phyloP scores from a whole-genome alignment of 2,888 invertebrate genomes.

The Mellilla xanthometata region DNA sequence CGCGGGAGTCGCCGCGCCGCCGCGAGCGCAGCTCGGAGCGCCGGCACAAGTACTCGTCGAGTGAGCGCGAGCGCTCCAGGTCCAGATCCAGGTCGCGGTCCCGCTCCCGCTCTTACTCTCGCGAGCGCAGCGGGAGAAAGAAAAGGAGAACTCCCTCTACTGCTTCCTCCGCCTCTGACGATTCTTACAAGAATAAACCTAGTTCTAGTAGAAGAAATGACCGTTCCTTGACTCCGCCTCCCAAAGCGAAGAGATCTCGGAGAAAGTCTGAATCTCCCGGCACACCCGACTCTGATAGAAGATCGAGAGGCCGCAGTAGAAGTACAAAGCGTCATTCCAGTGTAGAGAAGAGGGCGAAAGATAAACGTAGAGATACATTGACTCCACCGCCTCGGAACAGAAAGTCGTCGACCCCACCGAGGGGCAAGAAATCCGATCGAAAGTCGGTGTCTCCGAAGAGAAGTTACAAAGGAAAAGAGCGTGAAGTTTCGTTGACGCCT shows the following conservation, averaged over 20 bases:
- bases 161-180: constrained; percentile 55
- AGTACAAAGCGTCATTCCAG: constrained; percentile 44
- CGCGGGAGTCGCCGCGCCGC: constrained; percentile 28
- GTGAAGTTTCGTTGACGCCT: constrained; percentile 45
- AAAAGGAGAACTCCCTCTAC: constrained; percentile 46
- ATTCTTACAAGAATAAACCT: constrained; percentile 49
- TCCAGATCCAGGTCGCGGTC: constrained; percentile 45
- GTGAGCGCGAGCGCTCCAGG: constrained; percentile 56
- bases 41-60: constrained; percentile 61
- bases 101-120: constrained; percentile 57
- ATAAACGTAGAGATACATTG: constrained; percentile 40
- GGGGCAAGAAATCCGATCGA: constrained; percentile 45
- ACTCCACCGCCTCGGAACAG: constrained; percentile 46
- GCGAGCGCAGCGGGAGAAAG: constrained; percentile 40
- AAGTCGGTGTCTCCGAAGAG: constrained; percentile 53
- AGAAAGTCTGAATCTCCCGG: constrained; percentile 42
- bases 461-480: constrained; percentile 43
- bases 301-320: constrained; percentile 29
- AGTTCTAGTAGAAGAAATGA: constrained; percentile 37
- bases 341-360: constrained; percentile 43
- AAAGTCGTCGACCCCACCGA: constrained; percentile 44
- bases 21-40: constrained; percentile 50
- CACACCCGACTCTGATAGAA: constrained; percentile 26
- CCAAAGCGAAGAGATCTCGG: constrained; percentile 43
- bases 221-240: constrained; percentile 49